Conservation (phyloP, 2,113 vertebrate species). For the Archilochus colubris region DNA sequence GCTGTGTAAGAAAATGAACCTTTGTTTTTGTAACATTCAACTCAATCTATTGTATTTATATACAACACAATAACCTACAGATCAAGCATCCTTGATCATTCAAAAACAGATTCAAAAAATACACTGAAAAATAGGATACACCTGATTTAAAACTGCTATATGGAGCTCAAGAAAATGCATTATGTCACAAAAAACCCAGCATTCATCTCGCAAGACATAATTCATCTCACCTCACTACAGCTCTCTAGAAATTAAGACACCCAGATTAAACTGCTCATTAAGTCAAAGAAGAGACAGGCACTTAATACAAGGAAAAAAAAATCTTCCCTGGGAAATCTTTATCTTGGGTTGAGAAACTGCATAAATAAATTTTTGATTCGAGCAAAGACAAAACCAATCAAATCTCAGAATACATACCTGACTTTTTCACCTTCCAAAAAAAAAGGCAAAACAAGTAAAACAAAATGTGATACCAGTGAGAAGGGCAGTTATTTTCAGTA, state of each 20-base stretch:
- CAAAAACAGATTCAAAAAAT: not conserved
- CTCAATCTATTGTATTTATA: not conserved
- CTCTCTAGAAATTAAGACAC: not conserved
- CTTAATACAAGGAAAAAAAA: not conserved
- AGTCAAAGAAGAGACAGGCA: not conserved
- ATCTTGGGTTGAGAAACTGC: not conserved
- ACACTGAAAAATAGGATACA: not conserved
- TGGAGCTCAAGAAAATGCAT: not conserved
- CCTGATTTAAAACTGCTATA: not conserved
- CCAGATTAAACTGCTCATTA: not conserved
- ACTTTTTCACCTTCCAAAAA: not conserved
- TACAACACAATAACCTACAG: not conserved
- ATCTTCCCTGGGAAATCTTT: not conserved
- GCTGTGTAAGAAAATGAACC: not conserved
- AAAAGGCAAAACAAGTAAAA: not conserved
- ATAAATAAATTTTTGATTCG: not conserved
- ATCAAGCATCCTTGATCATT: not conserved
- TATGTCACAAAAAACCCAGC: not conserved
- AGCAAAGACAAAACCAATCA: not conserved
- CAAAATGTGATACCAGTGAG: fast-evolving
- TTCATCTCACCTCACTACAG: not conserved
- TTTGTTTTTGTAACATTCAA: not conserved
- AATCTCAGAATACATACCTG: not conserved
- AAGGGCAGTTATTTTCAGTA: no score
- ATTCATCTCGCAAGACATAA: not conserved